These are phyloP conservation scores for Cyanistes caeruleus DNA, from an alignment of 2,113 vertebrate species.

Conservation along the genomic window DNA sequence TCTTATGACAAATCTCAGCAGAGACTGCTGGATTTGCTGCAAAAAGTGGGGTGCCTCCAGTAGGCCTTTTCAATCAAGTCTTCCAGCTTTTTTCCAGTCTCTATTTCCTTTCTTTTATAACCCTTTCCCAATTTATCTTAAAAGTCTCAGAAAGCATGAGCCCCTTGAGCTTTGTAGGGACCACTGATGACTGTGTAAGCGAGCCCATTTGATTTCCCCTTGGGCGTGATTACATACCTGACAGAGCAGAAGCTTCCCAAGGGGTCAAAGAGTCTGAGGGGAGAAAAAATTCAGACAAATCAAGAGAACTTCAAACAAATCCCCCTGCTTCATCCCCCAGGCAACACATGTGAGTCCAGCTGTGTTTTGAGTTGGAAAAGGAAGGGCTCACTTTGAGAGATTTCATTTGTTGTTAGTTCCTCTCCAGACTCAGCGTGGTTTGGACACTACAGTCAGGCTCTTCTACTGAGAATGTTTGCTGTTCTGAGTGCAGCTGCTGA, in stretches of 20 bases:
- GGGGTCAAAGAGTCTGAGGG: background rate
- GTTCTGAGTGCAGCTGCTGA: background rate
- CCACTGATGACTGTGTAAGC: background rate
- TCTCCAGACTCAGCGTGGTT: background rate
- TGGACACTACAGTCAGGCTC: background rate
- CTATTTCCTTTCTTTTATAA: background rate
- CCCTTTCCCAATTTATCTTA: background rate
- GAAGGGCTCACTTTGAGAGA: background rate
- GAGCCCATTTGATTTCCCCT: background rate
- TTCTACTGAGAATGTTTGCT: background rate
- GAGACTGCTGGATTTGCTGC: background rate
- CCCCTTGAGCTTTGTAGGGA: background rate
- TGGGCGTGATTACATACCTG: background rate
- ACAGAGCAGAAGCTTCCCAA: slow-evolving; percentile 15
- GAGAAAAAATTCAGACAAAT: background rate
- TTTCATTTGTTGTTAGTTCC: background rate
- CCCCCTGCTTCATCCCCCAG: background rate
- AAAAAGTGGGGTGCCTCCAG: background rate
- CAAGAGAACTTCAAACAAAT: background rate
- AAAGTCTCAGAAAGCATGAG: background rate
- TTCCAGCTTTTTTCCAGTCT: background rate
- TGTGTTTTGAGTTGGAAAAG: background rate
- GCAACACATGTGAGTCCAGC: background rate
- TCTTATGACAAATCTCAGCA: background rate
- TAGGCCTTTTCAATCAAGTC: background rate